These are phyloP conservation scores for Pitangus sulphuratus DNA, from an alignment of 2,797 vertebrate genomes.

Conservation along the genomic window DNA sequence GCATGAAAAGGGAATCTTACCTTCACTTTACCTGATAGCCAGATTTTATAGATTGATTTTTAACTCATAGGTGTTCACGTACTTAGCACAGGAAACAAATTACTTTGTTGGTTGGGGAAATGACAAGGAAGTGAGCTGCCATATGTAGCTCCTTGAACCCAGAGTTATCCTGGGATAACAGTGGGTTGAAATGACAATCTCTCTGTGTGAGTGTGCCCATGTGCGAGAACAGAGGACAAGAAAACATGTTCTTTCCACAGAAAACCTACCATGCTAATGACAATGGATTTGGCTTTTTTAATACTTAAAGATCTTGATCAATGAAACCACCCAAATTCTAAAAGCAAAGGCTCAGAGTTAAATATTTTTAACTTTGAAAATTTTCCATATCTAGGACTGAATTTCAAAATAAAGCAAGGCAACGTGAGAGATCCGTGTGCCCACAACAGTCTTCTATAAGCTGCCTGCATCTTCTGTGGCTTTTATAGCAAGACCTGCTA, in stretches of 20 bases:
- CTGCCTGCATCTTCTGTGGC: background rate
- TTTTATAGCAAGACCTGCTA: background rate
- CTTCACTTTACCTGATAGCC: background rate
- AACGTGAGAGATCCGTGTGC: background rate
- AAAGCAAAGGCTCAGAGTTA: background rate
- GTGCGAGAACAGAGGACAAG: background rate
- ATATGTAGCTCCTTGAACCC: background rate
- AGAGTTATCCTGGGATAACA: background rate
- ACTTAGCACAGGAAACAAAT: background rate
- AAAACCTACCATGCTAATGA: background rate
- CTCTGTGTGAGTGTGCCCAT: background rate
- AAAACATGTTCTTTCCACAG: background rate
- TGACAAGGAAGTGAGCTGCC: background rate
- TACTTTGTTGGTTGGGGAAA: background rate
- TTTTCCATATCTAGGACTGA: background rate
- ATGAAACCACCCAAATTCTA: background rate
- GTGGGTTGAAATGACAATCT: background rate
- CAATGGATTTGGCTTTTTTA: background rate
- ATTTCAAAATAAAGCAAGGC: background rate
- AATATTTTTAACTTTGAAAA: background rate
- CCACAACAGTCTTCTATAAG: background rate
- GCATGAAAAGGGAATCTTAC: background rate
- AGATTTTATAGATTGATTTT: background rate
- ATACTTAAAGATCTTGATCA: background rate
- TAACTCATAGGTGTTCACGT: background rate